phyloP scores from a whole-genome alignment of 2,113 vertebrate species.

The Zosterops lateralis region DNA sequence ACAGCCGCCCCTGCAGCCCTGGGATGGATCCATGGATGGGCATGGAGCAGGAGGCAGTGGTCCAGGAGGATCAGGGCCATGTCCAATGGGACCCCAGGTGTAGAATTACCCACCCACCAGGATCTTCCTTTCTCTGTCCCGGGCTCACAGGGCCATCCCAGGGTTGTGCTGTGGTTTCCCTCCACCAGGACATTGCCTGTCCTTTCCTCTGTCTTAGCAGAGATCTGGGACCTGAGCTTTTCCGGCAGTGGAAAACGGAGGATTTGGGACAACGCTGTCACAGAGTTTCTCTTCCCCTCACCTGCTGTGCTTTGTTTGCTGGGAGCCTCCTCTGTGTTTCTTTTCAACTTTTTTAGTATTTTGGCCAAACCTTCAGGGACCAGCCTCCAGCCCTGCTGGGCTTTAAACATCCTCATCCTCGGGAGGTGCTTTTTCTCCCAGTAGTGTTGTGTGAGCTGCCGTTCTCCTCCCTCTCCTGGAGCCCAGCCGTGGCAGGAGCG shows the following conservation, averaged over 20 bases:
- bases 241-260: neutral
- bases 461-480: neutral
- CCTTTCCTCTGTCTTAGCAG: neutral
- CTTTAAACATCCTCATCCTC: neutral
- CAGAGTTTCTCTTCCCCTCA: neutral
- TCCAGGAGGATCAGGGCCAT: accelerated
- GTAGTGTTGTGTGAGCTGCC: accelerated
- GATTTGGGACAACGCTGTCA: neutral
- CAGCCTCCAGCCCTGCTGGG: accelerated
- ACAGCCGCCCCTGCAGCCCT: neutral
- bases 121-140: accelerated
- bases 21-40: neutral
- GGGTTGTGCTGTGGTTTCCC: neutral
- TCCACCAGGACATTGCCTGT: neutral
- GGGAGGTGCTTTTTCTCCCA: accelerated
- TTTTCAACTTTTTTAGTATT: neutral
- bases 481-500: neutral
- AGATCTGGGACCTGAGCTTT: neutral
- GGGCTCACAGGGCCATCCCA: accelerated
- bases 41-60: neutral
- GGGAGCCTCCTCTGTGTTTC: neutral
- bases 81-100: neutral
- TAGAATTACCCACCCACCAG: neutral
- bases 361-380: accelerated
- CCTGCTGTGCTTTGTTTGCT: too few species aligned